These are phyloP conservation scores for Leuciscus waleckii DNA, from an alignment of 2,797 vertebrate genomes.

Conservation along the genomic window DNA sequence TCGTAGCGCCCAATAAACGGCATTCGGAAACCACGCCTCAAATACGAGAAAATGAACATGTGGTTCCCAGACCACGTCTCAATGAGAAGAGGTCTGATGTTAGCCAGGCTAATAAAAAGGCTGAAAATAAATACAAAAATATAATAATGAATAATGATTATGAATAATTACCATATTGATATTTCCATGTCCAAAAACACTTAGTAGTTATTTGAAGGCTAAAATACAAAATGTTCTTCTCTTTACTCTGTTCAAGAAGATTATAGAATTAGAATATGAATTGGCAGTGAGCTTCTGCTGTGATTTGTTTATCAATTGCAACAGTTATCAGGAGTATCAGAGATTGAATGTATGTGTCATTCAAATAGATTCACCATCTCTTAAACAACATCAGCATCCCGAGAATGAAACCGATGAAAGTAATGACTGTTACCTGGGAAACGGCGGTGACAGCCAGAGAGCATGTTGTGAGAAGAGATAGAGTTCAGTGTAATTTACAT, in stretches of 20 bases:
- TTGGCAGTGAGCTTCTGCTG: neutral
- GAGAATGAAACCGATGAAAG: slow-evolving; percentile 46
- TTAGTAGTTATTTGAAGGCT: neutral
- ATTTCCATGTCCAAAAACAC: neutral
- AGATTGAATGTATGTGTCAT: slow-evolving; percentile 16
- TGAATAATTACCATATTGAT: neutral
- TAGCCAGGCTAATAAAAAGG: neutral
- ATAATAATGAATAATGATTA: neutral
- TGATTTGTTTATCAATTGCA: slow-evolving; percentile 3
- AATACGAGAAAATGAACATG: too few relatives aligned
- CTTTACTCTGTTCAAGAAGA: neutral
- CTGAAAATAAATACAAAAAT: neutral
- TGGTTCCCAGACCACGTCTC: too few relatives aligned
- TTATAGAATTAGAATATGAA: neutral
- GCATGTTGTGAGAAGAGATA: slow-evolving; percentile 3
- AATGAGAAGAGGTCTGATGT: too few relatives aligned
- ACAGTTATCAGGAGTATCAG: neutral
- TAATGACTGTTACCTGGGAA: slow-evolving; percentile 63
- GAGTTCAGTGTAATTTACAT: slow-evolving; percentile 12
- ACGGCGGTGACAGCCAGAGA: slow-evolving; percentile 37
- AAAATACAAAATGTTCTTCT: neutral
- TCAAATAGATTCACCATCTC: slow-evolving; percentile 36
- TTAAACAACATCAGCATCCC: slow-evolving; percentile 49
- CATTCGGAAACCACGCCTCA: too few relatives aligned
- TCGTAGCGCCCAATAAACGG: too few relatives aligned